Percentiles rank a stretch among this genome's conserved stretches.
phyloP scores from a whole-genome alignment of 2,888 invertebrate species.

The Nomada ruficornis region DNA sequence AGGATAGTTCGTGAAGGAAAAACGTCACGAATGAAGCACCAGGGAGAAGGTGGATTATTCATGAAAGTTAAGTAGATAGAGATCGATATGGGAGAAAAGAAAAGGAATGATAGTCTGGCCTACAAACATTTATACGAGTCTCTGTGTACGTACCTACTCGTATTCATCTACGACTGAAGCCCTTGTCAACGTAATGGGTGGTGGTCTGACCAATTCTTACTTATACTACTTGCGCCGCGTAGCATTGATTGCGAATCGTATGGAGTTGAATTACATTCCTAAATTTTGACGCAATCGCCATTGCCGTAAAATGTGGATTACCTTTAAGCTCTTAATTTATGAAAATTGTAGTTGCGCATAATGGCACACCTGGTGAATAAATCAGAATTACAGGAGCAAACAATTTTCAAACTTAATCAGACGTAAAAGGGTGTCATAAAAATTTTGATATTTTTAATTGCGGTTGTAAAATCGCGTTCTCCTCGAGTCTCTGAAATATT shows the following conservation, averaged over 20 bases:
- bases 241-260: not conserved
- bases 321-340: not conserved
- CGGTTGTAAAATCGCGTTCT: too few relatives aligned
- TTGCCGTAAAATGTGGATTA: not conserved
- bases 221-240: conserved; percentile 38
- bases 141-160: too few relatives aligned
- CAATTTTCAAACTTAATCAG: too few relatives aligned
- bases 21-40: not conserved
- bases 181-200: not conserved
- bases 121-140: conserved; percentile 23
- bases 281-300: not conserved
- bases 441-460: too few relatives aligned
- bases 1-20: not conserved
- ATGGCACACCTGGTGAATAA: not conserved
- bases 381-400: not conserved
- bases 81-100: conserved; percentile 7
- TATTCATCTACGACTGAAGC: too few relatives aligned
- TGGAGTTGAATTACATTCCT: not conserved
- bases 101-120: not conserved
- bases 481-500: too few relatives aligned
- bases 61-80: not conserved
- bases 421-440: too few relatives aligned
- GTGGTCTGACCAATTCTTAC: conserved; percentile 41
- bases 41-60: not conserved
- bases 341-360: too few relatives aligned